phyloP scores from a whole-genome alignment of 2,797 vertebrate species.

The Xyrichtys novacula region DNA sequence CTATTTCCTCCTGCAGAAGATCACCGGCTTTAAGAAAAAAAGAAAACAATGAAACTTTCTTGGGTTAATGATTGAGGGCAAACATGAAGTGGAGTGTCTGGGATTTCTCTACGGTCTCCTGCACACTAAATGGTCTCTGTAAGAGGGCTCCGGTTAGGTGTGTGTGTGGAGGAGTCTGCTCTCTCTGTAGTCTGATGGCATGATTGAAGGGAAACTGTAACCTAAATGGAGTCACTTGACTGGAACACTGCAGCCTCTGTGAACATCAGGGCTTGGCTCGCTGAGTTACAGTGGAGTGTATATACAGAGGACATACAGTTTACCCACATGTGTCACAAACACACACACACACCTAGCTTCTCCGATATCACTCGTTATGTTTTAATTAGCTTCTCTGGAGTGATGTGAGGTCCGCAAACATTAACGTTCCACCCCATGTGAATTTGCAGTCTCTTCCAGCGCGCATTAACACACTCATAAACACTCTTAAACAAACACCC shows the following conservation, averaged over 20 bases:
- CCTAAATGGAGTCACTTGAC: conserved; percentile 82
- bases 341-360: conserved; percentile 1
- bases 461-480: conserved; percentile 56
- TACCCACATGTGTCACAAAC: conserved; percentile 7
- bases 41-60: neutral
- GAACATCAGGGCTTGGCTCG: conserved; percentile 50
- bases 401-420: conserved; percentile 26
- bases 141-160: conserved; percentile 17
- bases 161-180: conserved; percentile 31
- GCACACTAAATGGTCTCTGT: conserved; percentile 16
- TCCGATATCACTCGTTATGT: conserved; percentile 19
- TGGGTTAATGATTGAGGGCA: conserved; percentile 25
- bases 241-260: conserved; percentile 79
- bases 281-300: conserved; percentile 11
- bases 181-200: conserved; percentile 54
- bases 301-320: conserved; percentile 31
- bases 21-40: too few relatives aligned
- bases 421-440: conserved; percentile 38
- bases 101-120: conserved; percentile 24
- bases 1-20: conserved; percentile 5
- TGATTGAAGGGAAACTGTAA: conserved; percentile 73
- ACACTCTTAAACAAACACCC: conserved; percentile 56
- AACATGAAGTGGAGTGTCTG: conserved; percentile 24
- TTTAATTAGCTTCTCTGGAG: conserved; percentile 46
- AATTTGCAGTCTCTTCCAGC: conserved; percentile 52